These are phyloP conservation scores for Idaea aversata DNA, from an alignment of 2,888 invertebrate genomes.

Conservation along the genomic window DNA sequence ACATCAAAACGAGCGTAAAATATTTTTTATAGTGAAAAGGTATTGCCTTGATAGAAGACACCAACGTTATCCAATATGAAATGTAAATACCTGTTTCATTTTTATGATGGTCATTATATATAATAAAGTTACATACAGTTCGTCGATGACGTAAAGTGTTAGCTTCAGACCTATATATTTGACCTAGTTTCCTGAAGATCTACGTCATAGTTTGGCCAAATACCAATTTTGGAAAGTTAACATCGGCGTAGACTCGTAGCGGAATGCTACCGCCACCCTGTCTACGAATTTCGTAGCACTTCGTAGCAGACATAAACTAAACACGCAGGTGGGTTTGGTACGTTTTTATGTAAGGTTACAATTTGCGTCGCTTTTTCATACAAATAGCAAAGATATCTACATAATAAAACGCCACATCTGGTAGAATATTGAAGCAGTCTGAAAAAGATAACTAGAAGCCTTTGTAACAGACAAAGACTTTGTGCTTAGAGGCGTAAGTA, in stretches of 20 bases:
- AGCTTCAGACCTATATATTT: constrained; percentile 47
- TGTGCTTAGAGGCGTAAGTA: background rate
- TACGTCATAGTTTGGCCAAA: constrained; percentile 65
- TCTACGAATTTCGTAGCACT: constrained; percentile 28
- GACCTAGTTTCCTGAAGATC: constrained; percentile 61
- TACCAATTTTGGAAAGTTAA: constrained; percentile 58
- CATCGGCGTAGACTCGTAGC: constrained; percentile 33
- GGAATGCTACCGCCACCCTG: constrained; percentile 21
- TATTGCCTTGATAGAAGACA: background rate
- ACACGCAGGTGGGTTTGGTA: constrained; percentile 5
- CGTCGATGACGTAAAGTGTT: constrained; percentile 33
- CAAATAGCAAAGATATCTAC: background rate
- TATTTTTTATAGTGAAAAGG: background rate
- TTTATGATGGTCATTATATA: constrained; percentile 6
- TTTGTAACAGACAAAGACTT: background rate
- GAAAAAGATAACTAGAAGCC: background rate
- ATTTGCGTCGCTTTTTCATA: constrained; percentile 3
- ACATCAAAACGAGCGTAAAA: background rate
- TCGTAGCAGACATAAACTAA: constrained; percentile 16
- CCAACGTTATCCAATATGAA: constrained; percentile 25
- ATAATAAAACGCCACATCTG: background rate
- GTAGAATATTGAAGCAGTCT: background rate
- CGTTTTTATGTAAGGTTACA: constrained; percentile 8
- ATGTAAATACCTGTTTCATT: constrained; percentile 11
- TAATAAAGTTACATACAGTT: constrained; percentile 20